Conservation (phyloP, 1,140 invertebrate species). For the Zeugodacus cucurbitae region DNA sequence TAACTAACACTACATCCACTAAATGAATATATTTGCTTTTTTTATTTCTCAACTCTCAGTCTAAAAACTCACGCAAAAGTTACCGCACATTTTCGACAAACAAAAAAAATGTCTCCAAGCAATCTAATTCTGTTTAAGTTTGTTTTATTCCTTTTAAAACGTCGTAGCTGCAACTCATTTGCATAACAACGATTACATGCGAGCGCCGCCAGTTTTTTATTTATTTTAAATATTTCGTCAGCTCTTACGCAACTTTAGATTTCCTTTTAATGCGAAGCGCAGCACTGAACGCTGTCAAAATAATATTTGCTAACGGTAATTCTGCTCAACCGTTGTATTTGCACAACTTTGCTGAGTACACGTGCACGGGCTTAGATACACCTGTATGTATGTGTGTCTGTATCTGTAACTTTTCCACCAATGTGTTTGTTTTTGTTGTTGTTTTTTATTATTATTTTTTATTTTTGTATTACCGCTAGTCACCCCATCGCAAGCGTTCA, state of each 20-base stretch:
- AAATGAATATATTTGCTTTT: too few species aligned
- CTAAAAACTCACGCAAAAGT: too few species aligned
- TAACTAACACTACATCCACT: too few species aligned
- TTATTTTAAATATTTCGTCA: not conserved
- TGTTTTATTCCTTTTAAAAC: not conserved
- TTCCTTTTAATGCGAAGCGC: not conserved
- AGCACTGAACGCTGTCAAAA: not conserved
- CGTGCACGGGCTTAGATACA: too few species aligned
- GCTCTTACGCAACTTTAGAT: not conserved
- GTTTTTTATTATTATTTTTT: not conserved
- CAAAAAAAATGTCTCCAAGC: not conserved
- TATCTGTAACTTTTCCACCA: too few species aligned
- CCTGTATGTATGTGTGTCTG: too few species aligned
- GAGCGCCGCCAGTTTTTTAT: not conserved
- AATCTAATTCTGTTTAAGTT: not conserved
- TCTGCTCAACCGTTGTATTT: too few species aligned
- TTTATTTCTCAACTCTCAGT: too few species aligned
- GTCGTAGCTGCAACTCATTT: not conserved
- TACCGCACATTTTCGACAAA: too few species aligned
- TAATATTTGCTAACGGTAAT: not conserved
- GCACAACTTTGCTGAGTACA: too few species aligned
- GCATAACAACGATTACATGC: not conserved
- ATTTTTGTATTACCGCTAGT: not conserved
- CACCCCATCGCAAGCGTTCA: not conserved
- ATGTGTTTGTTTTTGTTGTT: not conserved